These are phyloP conservation scores for Heteromyza rotundicornis DNA, from an alignment of 2,888 invertebrate species.

Conservation along the genomic window DNA sequence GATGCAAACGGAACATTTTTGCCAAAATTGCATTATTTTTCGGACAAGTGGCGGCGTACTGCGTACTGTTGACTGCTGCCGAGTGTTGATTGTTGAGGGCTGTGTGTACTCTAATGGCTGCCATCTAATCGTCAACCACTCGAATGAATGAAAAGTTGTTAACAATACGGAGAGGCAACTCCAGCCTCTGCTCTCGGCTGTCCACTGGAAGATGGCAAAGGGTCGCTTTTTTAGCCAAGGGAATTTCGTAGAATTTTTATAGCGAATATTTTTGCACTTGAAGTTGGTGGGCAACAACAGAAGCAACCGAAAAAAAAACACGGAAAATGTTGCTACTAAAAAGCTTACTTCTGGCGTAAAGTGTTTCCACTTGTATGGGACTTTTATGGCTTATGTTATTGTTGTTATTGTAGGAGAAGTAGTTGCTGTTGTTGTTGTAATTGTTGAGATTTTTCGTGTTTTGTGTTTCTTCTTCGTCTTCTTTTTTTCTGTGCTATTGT, in stretches of 20 bases:
- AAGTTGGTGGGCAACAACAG: conserved; percentile 6
- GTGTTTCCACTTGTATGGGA: conserved; percentile 12
- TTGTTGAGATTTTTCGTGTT: conserved; percentile 18
- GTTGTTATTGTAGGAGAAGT: conserved; percentile 1
- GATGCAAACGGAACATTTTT: background rate
- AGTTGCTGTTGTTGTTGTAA: background rate
- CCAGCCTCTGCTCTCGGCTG: background rate
- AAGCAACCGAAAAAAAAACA: background rate
- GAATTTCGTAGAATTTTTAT: conserved; percentile 14
- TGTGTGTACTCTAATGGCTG: conserved; percentile 17
- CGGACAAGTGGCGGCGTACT: background rate
- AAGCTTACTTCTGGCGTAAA: conserved; percentile 23
- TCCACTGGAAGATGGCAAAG: background rate
- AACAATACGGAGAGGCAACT: conserved; percentile 20
- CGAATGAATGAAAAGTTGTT: conserved; percentile 31
- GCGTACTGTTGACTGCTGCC: too few species aligned
- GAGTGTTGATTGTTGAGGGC: conserved; percentile 15
- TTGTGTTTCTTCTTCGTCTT: too few species aligned
- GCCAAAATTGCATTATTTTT: conserved; percentile 25
- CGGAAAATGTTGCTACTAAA: conserved; percentile 26
- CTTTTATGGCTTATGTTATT: background rate
- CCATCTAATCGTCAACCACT: conserved; percentile 30
- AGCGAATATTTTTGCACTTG: conserved; percentile 19
- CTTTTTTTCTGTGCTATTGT: conserved; percentile 6
- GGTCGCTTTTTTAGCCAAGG: conserved; percentile 7